Evolutionary conservation across 92 coral and sea anemone species (phyloP), one percentile per base, ranked within the genome.

Genomic region (Phymanthus crucifer): DNA sequence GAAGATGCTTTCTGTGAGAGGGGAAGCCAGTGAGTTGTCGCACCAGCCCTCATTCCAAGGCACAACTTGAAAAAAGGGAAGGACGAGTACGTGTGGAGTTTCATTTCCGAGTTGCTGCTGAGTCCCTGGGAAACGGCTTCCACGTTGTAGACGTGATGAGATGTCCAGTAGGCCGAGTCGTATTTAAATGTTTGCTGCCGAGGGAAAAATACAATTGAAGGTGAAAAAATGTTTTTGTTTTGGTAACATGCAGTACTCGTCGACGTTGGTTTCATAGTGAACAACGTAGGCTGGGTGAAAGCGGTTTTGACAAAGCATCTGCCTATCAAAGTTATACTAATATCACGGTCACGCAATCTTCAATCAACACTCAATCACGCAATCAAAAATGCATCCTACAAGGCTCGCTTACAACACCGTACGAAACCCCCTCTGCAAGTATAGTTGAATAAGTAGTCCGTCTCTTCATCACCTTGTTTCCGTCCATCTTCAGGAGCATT

Each of bases 11-110:
- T 40, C 50, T 85, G 2, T 34, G 46, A 52, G 34, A 1, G 81
- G 27, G 14, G 43, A 14, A 85, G 68, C 86, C 89, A 89, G 72
- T 40, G 75, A 1, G 32, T 3, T 46, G 36, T 82, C 16, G 66
- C 66, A 36, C 27, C 40, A 7, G 66, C 76, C 66, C 47, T 85
- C 92, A 84, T 88, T 52, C 92, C 92, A 38, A 89, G 83, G 61
- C 92, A 89, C 19, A 89, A 72, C 43, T 80, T 65, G n/a, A 54
- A 34, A 37, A 88, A 76, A 26, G 92, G 75, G 46, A 48, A 48
- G 67, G 56, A 32, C 17, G 46, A 69, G 86, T 86, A 86, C 17
- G 86, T 75, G 72, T 66, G 14, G 6, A 80, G 83, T 70, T 86
- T 86, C 19, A 85, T 75, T 58, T 86, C 90, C 47, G 50, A 26